Base-by-base conservation (phyloP, 2,888 invertebrate species). In the Melinaea marsaeus region DNA sequence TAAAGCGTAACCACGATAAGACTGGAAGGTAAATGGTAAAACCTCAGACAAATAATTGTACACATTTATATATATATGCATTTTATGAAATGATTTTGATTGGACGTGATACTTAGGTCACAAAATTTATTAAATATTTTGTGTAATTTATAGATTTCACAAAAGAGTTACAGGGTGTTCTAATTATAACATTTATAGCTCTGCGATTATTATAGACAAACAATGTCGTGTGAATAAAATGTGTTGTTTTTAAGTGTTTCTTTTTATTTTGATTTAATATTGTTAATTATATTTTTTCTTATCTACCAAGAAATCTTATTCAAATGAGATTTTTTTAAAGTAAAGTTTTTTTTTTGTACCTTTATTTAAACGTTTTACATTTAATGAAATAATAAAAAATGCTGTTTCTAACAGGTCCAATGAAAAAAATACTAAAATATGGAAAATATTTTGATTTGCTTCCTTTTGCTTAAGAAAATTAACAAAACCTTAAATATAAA, bases 201-300 rank as follows among this genome's bases (percentile, higher is more conserved):
- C 63, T 72, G 69, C 68, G 67, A 69, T 63, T 54, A 64, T 37
- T 55, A 35, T 37, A 54, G 55, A 57, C 55, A 46, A 42, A 58
- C 47, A 45, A 63, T 65, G 55, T 66, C 64, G 58, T 71, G 69
- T 68, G 65, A 70, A 64, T 66, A 66, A 58, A 67, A 59, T 61
- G 60, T 57, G 63, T 68, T 66, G 68, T 66, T 69, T 66, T 69
- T 58, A 57, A 2, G 42, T 6, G 1, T 46, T 2, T 13, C 3
- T 54, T 61, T 63, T 56, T 57, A 55, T 51, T 63, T 47, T n/a
- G 37, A 33, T 32, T 58, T 55, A 22, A 2, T 13, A 32, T 5
- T 13, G 13, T 13, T 11, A 48, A 59, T 13, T 13, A 33, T 22
- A 22, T 22, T 22, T 1, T 1, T 22, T 22, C 22, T 22, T 22